These are phyloP conservation scores for Lithodes maja DNA, from an alignment of 2,888 invertebrate genomes.

Conservation along the genomic window DNA sequence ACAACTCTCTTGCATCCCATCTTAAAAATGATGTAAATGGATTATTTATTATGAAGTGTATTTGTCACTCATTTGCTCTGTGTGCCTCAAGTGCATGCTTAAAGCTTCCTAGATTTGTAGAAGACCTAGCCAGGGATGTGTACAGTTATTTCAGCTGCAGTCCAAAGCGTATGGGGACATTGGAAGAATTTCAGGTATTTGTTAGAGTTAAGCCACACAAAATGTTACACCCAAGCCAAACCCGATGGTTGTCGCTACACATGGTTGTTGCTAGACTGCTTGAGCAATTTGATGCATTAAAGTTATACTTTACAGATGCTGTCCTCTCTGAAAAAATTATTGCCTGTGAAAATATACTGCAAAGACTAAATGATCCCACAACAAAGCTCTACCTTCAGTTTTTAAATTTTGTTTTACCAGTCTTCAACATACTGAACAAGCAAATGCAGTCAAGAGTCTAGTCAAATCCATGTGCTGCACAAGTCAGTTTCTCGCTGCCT, in stretches of 20 bases:
- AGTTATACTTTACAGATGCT: conserved; percentile 24
- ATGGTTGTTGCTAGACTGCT: conserved; percentile 24
- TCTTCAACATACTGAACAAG: background rate
- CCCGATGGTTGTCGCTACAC: conserved; percentile 22
- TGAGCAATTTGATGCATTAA: conserved; percentile 21
- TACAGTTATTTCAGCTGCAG: conserved; percentile 35
- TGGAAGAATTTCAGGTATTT: conserved; percentile 28
- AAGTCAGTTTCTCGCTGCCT: background rate
- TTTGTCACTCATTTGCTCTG: conserved; percentile 25
- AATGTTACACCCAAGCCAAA: conserved; percentile 13
- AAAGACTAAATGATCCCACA: background rate
- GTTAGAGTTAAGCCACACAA: conserved; percentile 29
- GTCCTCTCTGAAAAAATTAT: background rate
- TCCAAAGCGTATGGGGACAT: conserved; percentile 24
- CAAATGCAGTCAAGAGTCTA: conserved; percentile 24
- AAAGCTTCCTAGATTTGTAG: conserved; percentile 32
- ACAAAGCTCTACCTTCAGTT: background rate
- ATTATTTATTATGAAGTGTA: conserved; percentile 26
- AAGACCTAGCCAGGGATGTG: conserved; percentile 22
- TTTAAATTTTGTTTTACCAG: conserved; percentile 4
- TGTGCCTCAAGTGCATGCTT: conserved; percentile 38
- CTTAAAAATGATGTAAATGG: conserved; percentile 6
- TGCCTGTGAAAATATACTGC: conserved; percentile 20
- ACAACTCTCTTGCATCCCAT: conserved; percentile 26
- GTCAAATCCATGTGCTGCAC: background rate